phyloP scores from a whole-genome alignment of 2,113 vertebrate species.

The Gallinago paraguaiae region DNA sequence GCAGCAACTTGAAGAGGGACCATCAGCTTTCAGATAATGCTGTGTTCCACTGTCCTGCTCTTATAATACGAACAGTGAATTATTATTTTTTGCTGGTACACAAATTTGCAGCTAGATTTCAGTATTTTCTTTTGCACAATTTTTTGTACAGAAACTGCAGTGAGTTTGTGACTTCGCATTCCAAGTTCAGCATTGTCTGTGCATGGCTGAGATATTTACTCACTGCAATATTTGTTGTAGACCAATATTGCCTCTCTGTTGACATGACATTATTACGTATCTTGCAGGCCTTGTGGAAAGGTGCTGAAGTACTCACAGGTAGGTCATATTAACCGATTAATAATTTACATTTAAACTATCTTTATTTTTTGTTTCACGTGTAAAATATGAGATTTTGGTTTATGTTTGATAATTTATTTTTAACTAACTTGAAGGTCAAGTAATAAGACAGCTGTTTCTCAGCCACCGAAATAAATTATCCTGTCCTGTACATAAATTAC shows the following conservation, averaged over 20 bases:
- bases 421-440: not conserved
- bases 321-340: not conserved
- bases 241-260: not conserved
- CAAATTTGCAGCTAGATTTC: not conserved
- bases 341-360: not conserved
- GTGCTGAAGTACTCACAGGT: not conserved
- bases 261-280: not conserved
- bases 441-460: not conserved
- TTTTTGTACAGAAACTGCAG: not conserved
- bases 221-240: not conserved
- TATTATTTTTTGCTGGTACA: not conserved
- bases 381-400: not conserved
- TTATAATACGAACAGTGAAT: not conserved
- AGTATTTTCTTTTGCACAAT: not conserved
- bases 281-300: not conserved
- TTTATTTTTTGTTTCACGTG: not conserved
- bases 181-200: not conserved
- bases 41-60: not conserved
- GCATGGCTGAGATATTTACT: not conserved
- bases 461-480: not conserved
- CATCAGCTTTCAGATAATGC: not conserved
- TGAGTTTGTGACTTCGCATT: not conserved
- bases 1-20: not conserved
- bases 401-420: not conserved
- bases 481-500: not conserved